phyloP scores from a whole-genome alignment of 2,113 vertebrate genomes.

The Tiliqua scincoides region DNA sequence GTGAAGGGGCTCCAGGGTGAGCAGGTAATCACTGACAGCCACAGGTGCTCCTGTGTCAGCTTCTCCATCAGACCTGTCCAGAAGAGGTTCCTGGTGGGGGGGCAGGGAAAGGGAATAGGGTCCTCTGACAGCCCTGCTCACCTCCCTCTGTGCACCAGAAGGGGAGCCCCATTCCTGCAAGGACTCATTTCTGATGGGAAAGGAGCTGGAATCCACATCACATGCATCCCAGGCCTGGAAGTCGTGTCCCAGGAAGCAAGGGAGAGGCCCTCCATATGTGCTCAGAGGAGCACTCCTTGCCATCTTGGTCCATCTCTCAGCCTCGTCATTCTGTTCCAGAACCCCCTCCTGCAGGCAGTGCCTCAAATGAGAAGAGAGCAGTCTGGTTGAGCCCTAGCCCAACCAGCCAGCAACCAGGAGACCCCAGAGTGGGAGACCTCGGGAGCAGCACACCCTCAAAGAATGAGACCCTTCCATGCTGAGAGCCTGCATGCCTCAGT shows the following conservation, averaged over 20 bases:
- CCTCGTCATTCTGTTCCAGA: neutral
- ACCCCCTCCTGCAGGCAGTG: too few species aligned
- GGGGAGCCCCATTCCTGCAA: neutral
- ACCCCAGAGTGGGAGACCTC: too few species aligned
- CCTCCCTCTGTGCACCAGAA: too few species aligned
- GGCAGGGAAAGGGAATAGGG: neutral
- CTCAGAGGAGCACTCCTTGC: neutral
- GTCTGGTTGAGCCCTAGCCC: too few species aligned
- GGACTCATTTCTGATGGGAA: neutral
- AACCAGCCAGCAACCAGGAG: too few species aligned
- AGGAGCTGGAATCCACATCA: neutral
- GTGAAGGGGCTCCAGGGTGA: slow-evolving; percentile 65
- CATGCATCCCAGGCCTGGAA: neutral
- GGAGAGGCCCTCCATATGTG: neutral
- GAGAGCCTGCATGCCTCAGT: too few species aligned
- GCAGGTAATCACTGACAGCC: slow-evolving; percentile 63
- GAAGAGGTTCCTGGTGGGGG: slow-evolving; percentile 54
- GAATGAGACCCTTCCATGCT: too few species aligned
- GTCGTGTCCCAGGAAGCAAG: neutral
- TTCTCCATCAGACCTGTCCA: slow-evolving; percentile 56
- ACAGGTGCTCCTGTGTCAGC: slow-evolving; percentile 64
- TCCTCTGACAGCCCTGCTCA: neutral
- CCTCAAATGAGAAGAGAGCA: too few species aligned
- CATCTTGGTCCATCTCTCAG: neutral
- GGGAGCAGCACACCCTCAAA: too few species aligned